Evolutionary conservation across 2,113 vertebrate species (phyloP), one percentile per base, ranked within the genome.

Genomic region (Pseudonaja textilis): DNA sequence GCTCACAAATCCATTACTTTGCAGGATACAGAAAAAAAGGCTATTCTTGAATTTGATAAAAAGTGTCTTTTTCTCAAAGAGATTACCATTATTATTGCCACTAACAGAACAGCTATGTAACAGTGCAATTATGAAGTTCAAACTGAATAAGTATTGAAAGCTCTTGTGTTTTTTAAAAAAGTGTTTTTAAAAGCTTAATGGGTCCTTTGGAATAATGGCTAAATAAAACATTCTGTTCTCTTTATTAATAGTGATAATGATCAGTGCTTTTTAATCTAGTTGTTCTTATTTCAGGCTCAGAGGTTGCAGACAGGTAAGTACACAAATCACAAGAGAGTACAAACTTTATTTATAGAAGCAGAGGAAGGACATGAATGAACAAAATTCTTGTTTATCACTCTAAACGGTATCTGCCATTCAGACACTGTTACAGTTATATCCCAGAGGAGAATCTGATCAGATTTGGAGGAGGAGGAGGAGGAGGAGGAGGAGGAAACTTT

Each of bases 211-310:
- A 45, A 94, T 42, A 93, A 91, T 89, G 26, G 56, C 47, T 81
- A 34, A 22, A 93, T 93, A 87, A 93, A 56, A 56, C 91, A 89
- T 90, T 91, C 74, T 42, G 0, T 92, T 94, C 92, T 90, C 87
- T 93, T 54, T 91, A 52, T 89, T 42, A 88, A 5, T 85, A 92
- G 90, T 88, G 93, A 56, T 57, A 45, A 93, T 9, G 8, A 87
- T 45, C 54, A 94, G 0, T 0, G 26, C 14, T 90, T 90, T 94
- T 92, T 92, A 93, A 93, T 16, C 55, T 20, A 52, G 29, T 23
- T 87, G n/a, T 61, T 91, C 34, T 85, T 93, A 89, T 69, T 94
- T 57, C 39, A 69, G 29, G 6, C 81, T 26, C 54, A 45, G n/a
- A 0, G 0, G 52, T 93, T 95, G 85, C 93, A 52, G 85, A 85